phyloP scores from a whole-genome alignment of 2,888 invertebrate genomes.

The Chelonus formosanus region DNA sequence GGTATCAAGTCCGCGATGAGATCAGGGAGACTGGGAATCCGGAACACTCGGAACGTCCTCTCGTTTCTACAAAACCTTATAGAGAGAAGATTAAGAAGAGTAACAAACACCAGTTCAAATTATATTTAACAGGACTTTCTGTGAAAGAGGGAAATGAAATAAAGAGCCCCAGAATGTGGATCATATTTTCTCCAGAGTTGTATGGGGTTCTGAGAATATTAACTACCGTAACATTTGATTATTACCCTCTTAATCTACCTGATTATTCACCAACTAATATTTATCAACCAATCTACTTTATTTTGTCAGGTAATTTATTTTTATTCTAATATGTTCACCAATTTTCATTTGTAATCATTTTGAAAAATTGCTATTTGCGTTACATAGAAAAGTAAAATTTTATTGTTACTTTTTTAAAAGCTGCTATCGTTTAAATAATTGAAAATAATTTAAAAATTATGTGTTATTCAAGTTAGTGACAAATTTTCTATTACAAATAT shows the following conservation, averaged over 20 bases:
- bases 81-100: slow-evolving; percentile 50
- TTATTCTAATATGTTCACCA: slow-evolving; percentile 18
- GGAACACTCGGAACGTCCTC: slow-evolving; percentile 29
- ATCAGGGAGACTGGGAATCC: slow-evolving; percentile 43
- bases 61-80: slow-evolving; percentile 2
- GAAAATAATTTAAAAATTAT: no score
- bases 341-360: background rate
- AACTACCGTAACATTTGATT: slow-evolving; percentile 60
- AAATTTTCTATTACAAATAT: no score
- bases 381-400: no score
- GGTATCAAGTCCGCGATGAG: slow-evolving; percentile 40
- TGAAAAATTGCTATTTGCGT: background rate
- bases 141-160: slow-evolving; percentile 43
- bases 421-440: no score
- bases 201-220: slow-evolving; percentile 54
- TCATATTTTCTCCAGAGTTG: slow-evolving; percentile 56
- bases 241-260: slow-evolving; percentile 62
- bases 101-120: slow-evolving; percentile 60
- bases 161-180: slow-evolving; percentile 18
- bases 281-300: background rate
- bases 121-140: slow-evolving; percentile 56
- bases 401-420: no score
- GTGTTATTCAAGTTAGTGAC: no score
- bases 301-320: slow-evolving; percentile 19
- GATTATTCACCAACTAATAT: slow-evolving; percentile 28